These are phyloP conservation scores for Lonchura striata DNA, from an alignment of 2,113 vertebrate genomes.

Conservation along the genomic window DNA sequence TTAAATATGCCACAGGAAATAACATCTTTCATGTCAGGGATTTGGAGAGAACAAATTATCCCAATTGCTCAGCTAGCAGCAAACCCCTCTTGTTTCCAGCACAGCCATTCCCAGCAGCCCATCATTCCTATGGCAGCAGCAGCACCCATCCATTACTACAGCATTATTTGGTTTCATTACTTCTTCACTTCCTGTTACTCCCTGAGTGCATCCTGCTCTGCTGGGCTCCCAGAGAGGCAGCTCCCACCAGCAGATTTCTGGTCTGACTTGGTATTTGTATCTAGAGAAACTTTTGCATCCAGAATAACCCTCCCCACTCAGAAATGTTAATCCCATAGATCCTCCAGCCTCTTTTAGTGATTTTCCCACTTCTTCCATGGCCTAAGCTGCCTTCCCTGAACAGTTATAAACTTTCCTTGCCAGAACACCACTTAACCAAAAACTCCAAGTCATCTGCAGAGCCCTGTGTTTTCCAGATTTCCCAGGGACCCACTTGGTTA, in stretches of 20 bases:
- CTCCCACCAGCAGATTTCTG: background rate
- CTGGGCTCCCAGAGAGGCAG: too few relatives aligned
- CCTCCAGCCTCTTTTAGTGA: background rate
- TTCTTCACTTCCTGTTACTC: background rate
- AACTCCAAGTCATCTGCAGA: background rate
- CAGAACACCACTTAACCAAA: constrained; percentile 32
- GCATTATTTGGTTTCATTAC: background rate
- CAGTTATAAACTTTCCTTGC: constrained; percentile 25
- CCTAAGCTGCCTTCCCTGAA: constrained; percentile 12
- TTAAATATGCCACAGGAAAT: background rate
- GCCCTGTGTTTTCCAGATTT: background rate
- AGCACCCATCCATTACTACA: background rate
- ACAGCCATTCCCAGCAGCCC: background rate
- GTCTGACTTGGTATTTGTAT: background rate
- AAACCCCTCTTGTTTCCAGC: background rate
- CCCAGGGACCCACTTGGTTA: background rate
- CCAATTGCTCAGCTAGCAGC: background rate
- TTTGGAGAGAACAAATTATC: background rate
- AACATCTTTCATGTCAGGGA: background rate
- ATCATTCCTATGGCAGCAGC: background rate
- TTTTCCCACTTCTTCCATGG: background rate
- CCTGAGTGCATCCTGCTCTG: background rate
- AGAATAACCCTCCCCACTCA: background rate
- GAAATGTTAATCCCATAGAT: background rate
- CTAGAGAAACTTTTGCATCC: background rate